Base-by-base conservation (phyloP, 2,888 invertebrate genomes). In the Eledone cirrhosa region DNA sequence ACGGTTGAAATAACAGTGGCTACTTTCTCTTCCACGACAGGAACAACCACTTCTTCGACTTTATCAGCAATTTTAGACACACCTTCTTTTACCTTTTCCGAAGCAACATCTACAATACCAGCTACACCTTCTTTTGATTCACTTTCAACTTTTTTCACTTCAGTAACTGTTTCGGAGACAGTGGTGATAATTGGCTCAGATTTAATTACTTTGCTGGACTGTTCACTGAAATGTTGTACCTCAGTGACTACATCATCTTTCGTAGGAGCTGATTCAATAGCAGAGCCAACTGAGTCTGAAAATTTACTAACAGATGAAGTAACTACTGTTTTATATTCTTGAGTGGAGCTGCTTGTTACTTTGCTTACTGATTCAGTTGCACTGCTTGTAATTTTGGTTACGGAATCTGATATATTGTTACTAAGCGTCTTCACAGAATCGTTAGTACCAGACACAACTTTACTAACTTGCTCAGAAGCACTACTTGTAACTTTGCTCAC, bases 171-270 rank as follows among this genome's bases (percentile, higher is more conserved):
- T 13, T 72, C 72, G 29, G 31, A 31, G 22, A 72, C 33, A 33
- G 72, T 41, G 11, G 41, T 41, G 41, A 41, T 41, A 41, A 41
- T 41, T 41, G 41, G 41, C 41, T 41, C 41, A 41, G 41, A 41
- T 41, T 41, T 41, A 41, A 41, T 41, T 41, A 41, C 41, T 72
- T 72, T 72, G 41, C 72, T 72, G 33, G 72, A 72, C 24, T 72
- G 29, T 5, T 72, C 33, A 22, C 31, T n/a, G 11, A 41, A 41
- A n/a, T 72, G n/a, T 72, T 72, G 31, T 13, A 72, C 22, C 41
- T 72, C 72, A 33, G 72, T 72, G 8, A 72, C 72, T n/a, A 72
- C 33, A 72, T 72, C 72, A n/a, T 72, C 72, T 33, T 72, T 72
- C 22, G 41, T 31, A 33, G 72, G 72, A 7, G 31, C 41, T 31